Percentiles rank a stretch among this genome's conserved stretches.
Evolutionary conservation across 2,113 vertebrate species (phyloP).

Genomic region (Machaerirhynchus nigripectus): DNA sequence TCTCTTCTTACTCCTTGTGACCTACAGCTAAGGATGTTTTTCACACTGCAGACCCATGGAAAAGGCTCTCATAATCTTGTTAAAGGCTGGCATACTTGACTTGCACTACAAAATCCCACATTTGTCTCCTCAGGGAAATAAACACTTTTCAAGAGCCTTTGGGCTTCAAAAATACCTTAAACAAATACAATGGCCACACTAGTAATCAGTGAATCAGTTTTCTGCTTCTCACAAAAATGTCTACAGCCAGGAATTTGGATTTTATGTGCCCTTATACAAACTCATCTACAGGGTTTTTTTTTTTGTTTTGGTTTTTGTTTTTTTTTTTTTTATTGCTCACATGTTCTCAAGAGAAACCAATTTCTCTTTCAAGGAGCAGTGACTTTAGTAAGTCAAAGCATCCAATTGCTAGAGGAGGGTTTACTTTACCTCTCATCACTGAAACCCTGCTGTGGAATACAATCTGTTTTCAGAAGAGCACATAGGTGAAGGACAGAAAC

Average conservation of each 20-base stretch:
- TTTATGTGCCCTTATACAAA: conserved; percentile 34
- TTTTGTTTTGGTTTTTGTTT: too few relatives aligned
- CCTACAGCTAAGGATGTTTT: conserved; percentile 47
- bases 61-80: conserved; percentile 44
- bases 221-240: background rate
- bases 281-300: background rate
- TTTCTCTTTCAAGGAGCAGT: conserved; percentile 39
- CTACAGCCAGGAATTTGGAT: background rate
- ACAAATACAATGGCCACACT: conserved; percentile 17
- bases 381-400: conserved; percentile 34
- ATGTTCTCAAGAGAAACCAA: conserved; percentile 47
- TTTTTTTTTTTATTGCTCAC: conserved; percentile 5
- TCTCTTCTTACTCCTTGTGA: background rate
- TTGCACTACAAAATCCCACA: conserved; percentile 5
- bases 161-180: conserved; percentile 40
- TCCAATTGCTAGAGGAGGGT: conserved; percentile 25
- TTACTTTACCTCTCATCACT: conserved; percentile 26
- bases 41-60: conserved; percentile 1
- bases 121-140: conserved; percentile 53
- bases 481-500: conserved; percentile 43
- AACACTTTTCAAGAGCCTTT: conserved; percentile 25
- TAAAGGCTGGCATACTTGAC: conserved; percentile 9
- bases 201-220: conserved; percentile 17
- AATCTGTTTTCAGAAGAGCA: conserved; percentile 11
- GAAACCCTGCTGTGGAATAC: conserved; percentile 37